Conservation (phyloP, 1,140 invertebrate genomes). For the Drosophila orosa region DNA sequence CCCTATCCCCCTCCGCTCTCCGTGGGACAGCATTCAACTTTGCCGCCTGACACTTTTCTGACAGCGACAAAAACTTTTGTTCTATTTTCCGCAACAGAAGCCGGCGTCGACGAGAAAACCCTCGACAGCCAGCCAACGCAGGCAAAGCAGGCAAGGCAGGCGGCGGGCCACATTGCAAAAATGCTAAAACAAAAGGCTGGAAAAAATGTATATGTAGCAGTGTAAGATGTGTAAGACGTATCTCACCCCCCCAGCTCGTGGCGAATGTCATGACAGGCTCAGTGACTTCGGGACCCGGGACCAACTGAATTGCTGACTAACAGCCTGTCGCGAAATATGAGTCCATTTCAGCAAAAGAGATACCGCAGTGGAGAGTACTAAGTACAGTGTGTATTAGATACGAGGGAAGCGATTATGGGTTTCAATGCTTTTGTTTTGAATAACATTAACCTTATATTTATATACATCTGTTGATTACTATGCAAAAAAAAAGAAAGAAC, state of each 20-base stretch:
- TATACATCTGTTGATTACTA: too few relatives aligned
- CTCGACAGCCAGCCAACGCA: slow-evolving; percentile 46
- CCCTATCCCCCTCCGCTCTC: slow-evolving; percentile 31
- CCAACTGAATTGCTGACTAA: slow-evolving; percentile 82
- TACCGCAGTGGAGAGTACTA: slow-evolving; percentile 32
- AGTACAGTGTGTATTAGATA: slow-evolving; percentile 28
- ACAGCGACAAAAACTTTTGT: slow-evolving; percentile 82
- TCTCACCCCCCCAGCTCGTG: slow-evolving; percentile 40
- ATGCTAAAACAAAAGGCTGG: slow-evolving; percentile 72
- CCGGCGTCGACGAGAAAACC: slow-evolving; percentile 50
- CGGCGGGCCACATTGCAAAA: slow-evolving; percentile 56
- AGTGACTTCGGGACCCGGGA: slow-evolving; percentile 73
- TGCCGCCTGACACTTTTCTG: slow-evolving; percentile 83
- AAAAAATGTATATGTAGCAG: slow-evolving; percentile 52
- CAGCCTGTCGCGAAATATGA: slow-evolving; percentile 83
- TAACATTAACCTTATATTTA: neutral
- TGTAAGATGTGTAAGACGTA: slow-evolving; percentile 34
- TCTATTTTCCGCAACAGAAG: slow-evolving; percentile 70
- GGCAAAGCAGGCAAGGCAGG: slow-evolving; percentile 26
- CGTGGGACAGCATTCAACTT: slow-evolving; percentile 70
- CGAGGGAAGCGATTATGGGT: neutral
- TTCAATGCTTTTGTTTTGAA: neutral
- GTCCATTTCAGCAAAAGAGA: slow-evolving; percentile 79
- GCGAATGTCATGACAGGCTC: slow-evolving; percentile 81
- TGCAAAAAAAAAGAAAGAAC: neutral